These are phyloP conservation scores for Rhynchophorus ferrugineus DNA, from an alignment of 1,140 invertebrate species.

Conservation along the genomic window DNA sequence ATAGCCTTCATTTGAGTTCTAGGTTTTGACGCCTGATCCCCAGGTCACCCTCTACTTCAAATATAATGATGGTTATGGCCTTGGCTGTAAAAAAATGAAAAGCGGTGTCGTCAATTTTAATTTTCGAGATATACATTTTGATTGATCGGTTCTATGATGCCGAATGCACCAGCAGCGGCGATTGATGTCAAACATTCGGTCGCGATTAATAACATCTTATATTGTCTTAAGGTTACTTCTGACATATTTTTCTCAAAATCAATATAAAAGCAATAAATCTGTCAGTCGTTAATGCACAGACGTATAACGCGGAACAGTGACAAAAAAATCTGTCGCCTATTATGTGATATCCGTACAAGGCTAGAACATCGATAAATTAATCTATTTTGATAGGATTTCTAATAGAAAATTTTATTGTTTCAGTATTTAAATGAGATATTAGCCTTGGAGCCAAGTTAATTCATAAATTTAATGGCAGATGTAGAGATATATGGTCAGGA, in stretches of 20 bases:
- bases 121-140: too few species aligned
- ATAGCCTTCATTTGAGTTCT: too few species aligned
- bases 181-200: too few species aligned
- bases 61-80: too few species aligned
- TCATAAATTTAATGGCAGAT: too few species aligned
- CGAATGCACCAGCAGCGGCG: too few species aligned
- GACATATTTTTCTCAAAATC: constrained; percentile 6
- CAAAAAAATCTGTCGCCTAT: constrained; percentile 5
- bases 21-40: too few species aligned
- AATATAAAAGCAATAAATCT: constrained; percentile 13
- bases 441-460: constrained; percentile 10
- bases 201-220: too few species aligned
- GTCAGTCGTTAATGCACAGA: constrained; percentile 7
- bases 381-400: constrained; percentile 3
- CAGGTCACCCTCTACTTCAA: too few species aligned
- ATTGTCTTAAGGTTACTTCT: not conserved
- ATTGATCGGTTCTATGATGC: too few species aligned
- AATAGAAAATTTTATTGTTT: constrained; percentile 14
- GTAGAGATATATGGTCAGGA: not conserved
- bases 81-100: too few species aligned
- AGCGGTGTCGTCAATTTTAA: too few species aligned
- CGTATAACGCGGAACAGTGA: not conserved
- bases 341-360: constrained; percentile 12
- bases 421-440: constrained; percentile 10
- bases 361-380: constrained; percentile 15